These are phyloP conservation scores for Ceriagrion tenellum DNA, from an alignment of 2,888 invertebrate species.

Conservation along the genomic window DNA sequence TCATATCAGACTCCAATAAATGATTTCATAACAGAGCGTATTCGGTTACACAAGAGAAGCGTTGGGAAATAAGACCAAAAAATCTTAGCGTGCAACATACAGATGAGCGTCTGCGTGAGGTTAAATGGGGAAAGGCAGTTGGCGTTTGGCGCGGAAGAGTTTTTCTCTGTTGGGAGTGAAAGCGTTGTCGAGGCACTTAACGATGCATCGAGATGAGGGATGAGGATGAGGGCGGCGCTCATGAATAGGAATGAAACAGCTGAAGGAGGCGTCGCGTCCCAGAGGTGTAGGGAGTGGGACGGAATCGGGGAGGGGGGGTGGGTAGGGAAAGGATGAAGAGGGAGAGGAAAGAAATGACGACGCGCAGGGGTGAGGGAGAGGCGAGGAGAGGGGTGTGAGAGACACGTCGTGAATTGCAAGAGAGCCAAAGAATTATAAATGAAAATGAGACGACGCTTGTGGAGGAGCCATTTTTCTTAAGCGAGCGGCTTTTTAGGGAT, in stretches of 20 bases:
- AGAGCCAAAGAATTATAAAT: slow-evolving; percentile 18
- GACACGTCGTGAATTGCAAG: background rate
- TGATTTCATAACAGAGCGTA: too few species aligned
- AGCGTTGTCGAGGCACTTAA: background rate
- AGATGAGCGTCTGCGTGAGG: background rate
- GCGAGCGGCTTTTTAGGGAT: background rate
- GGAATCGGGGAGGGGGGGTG: background rate
- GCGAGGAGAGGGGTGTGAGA: background rate
- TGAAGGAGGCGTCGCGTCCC: background rate
- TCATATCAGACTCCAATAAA: too few species aligned
- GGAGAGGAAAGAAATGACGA: background rate
- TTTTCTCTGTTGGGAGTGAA: background rate
- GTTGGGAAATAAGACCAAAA: background rate
- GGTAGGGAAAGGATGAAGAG: background rate
- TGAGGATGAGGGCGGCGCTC: background rate
- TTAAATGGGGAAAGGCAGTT: background rate
- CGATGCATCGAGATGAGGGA: slow-evolving; percentile 18
- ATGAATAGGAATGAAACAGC: slow-evolving; percentile 64
- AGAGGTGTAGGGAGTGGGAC: background rate
- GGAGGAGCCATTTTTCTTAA: background rate
- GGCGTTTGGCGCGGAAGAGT: background rate
- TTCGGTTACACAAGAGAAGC: too few species aligned
- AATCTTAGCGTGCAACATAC: background rate
- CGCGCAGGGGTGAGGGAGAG: too few species aligned
- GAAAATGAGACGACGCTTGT: background rate